These are phyloP conservation scores for Sceloporus tristichus DNA, from an alignment of 2,113 vertebrate genomes.

Conservation along the genomic window DNA sequence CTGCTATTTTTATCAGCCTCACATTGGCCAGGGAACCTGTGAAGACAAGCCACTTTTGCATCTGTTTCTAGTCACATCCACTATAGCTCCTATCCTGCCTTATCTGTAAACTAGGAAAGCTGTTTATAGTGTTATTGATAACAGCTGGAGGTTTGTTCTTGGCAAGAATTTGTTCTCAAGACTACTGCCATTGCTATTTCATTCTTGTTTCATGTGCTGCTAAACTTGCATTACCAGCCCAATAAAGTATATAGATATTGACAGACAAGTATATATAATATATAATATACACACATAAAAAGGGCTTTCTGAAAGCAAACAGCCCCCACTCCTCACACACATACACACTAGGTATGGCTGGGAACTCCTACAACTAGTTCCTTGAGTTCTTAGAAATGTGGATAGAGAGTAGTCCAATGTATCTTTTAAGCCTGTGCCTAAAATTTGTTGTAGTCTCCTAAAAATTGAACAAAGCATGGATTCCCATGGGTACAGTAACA, in stretches of 20 bases:
- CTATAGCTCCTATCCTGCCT: conserved; percentile 30
- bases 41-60: conserved; percentile 11
- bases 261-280: no score
- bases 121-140: conserved; percentile 55
- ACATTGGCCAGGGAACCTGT: conserved; percentile 14
- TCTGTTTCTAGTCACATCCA: conserved; percentile 42
- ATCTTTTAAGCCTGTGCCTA: background rate
- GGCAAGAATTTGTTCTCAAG: conserved; percentile 18
- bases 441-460: background rate
- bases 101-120: conserved; percentile 22
- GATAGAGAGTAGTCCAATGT: background rate
- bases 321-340: no score
- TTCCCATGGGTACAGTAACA: no score
- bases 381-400: background rate
- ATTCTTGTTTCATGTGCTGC: conserved; percentile 6
- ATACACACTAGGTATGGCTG: no score
- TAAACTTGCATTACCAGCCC: background rate
- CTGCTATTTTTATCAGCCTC: conserved; percentile 6
- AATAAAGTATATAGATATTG: background rate
- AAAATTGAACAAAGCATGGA: background rate
- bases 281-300: no score
- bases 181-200: conserved; percentile 32
- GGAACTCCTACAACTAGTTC: no score
- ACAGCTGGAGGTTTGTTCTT: conserved; percentile 32
- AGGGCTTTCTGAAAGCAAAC: no score